phyloP scores from a whole-genome alignment of 2,113 vertebrate genomes.

The Psilopsiagon aymara region DNA sequence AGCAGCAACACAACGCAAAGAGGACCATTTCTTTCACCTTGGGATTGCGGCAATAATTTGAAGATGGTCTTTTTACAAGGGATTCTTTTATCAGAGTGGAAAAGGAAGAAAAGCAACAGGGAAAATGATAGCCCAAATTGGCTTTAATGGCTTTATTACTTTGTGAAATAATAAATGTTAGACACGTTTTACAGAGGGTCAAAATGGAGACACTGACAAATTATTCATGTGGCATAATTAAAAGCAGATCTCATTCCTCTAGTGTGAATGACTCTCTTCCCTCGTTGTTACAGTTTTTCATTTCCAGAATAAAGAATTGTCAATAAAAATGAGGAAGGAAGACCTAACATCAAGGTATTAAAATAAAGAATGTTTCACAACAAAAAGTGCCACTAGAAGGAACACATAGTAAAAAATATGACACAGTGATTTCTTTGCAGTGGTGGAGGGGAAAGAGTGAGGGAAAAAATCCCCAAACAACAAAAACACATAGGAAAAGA shows the following conservation, averaged over 20 bases:
- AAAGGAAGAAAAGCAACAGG: neutral
- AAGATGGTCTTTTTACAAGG: neutral
- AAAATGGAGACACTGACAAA: neutral
- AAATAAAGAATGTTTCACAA: neutral
- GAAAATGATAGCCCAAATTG: neutral
- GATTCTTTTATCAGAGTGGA: neutral
- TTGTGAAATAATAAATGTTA: neutral
- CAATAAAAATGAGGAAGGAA: neutral
- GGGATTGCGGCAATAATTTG: neutral
- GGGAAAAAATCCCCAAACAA: no score
- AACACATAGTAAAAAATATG: neutral
- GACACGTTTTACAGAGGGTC: neutral
- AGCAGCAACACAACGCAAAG: neutral
- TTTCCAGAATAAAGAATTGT: neutral
- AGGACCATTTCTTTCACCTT: neutral
- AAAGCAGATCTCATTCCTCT: neutral
- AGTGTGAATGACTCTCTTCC: neutral
- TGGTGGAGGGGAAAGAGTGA: neutral
- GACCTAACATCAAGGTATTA: neutral
- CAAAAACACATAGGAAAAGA: neutral
- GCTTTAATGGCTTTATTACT: neutral
- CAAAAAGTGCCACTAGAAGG: neutral
- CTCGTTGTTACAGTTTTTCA: neutral
- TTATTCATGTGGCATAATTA: neutral
- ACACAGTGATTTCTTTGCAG: rapidly evolving